Evolutionary conservation across 2,888 invertebrate genomes (phyloP).

Genomic region (Temnothorax unifasciatus): DNA sequence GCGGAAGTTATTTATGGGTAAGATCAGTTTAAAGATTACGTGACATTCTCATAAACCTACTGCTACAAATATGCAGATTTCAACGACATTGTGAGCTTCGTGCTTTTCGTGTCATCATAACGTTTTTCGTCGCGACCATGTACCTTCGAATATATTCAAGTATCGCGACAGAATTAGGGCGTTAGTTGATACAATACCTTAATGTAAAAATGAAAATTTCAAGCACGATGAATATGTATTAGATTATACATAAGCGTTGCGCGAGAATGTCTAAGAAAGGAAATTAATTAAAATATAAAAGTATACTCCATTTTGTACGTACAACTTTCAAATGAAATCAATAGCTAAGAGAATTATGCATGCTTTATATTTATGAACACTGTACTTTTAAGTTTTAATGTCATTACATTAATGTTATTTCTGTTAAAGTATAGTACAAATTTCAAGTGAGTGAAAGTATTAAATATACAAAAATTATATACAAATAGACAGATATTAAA

Average conservation of each 20-base stretch:
- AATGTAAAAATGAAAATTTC: constrained; percentile 29
- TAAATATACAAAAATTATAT: neutral
- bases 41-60: constrained; percentile 1
- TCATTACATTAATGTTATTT: neutral
- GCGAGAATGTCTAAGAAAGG: neutral
- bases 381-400: neutral
- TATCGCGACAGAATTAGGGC: constrained; percentile 36
- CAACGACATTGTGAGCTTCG: neutral
- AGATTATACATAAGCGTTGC: constrained; percentile 18
- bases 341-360: neutral
- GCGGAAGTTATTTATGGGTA: neutral
- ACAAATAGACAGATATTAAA: neutral
- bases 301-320: neutral
- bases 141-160: constrained; percentile 34
- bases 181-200: constrained; percentile 28
- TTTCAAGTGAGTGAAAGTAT: neutral
- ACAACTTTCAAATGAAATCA: neutral
- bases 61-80: constrained; percentile 30
- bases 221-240: constrained; percentile 20
- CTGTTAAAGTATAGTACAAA: neutral
- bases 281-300: constrained; percentile 31
- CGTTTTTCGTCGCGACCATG: constrained; percentile 14
- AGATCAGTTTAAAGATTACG: constrained; percentile 25
- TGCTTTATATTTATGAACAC: neutral
- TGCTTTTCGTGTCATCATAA: constrained; percentile 23